Evolutionary conservation across 2,113 vertebrate species (phyloP).

Genomic region (Ifrita kowaldi): DNA sequence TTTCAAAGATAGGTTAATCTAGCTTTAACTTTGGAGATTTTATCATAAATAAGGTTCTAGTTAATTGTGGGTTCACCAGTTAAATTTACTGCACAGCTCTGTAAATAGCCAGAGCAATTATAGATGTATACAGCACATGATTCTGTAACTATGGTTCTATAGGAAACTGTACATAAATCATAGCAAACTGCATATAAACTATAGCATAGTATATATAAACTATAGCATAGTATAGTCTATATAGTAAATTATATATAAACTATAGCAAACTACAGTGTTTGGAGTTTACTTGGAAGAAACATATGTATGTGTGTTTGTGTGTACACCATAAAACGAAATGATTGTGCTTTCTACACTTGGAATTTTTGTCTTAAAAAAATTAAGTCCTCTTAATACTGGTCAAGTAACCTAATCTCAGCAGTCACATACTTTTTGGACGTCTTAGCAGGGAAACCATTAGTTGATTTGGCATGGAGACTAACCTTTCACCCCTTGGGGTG

Average conservation of each 20-base stretch:
- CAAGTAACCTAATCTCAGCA: constrained; percentile 38
- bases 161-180: background rate
- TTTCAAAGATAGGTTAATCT: background rate
- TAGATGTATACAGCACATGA: background rate
- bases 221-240: background rate
- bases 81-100: background rate
- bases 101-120: background rate
- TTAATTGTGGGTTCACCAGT: background rate
- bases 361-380: background rate
- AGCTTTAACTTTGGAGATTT: background rate
- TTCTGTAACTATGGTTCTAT: background rate
- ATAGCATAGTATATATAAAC: background rate
- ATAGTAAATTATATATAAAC: background rate
- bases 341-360: background rate
- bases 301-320: no score
- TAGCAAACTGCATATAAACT: background rate
- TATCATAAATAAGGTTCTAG: background rate
- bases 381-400: background rate
- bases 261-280: background rate
- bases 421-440: constrained; percentile 17
- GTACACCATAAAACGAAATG: background rate
- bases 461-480: constrained; percentile 44
- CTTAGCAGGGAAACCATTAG: background rate
- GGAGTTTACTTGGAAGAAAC: background rate
- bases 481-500: constrained; percentile 56